phyloP scores from a whole-genome alignment of 2,888 invertebrate genomes.

The Amphipyra berbera region DNA sequence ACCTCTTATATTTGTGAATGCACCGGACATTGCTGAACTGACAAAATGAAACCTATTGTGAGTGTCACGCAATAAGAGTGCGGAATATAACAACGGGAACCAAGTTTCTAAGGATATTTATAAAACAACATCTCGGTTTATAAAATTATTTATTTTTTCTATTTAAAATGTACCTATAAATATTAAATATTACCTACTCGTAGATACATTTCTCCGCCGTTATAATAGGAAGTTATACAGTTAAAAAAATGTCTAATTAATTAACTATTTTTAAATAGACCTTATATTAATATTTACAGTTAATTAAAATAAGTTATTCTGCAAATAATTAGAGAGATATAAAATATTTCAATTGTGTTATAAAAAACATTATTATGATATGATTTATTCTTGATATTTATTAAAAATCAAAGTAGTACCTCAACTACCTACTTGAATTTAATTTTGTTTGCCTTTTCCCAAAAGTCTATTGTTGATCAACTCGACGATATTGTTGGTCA shows the following conservation, averaged over 20 bases:
- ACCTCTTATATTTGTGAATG: too few species aligned
- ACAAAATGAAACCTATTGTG: too few species aligned
- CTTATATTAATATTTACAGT: slow-evolving; percentile 56
- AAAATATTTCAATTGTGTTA: not conserved
- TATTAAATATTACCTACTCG: slow-evolving; percentile 6
- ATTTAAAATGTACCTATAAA: slow-evolving; percentile 19
- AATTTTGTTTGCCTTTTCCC: not conserved
- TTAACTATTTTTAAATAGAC: slow-evolving; percentile 26
- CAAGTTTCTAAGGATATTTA: too few species aligned
- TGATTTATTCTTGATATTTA: slow-evolving; percentile 13
- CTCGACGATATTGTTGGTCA: too few species aligned
- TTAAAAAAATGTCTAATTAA: slow-evolving; percentile 21
- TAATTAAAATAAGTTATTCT: slow-evolving; percentile 21
- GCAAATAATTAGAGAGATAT: slow-evolving; percentile 6
- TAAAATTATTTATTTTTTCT: slow-evolving; percentile 36
- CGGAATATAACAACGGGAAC: too few species aligned
- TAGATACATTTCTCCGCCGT: slow-evolving; percentile 30
- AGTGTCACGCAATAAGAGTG: too few species aligned
- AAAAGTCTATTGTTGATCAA: too few species aligned
- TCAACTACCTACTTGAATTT: not conserved
- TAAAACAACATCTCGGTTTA: slow-evolving; percentile 1
- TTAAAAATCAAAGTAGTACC: not conserved
- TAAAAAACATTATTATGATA: slow-evolving; percentile 2
- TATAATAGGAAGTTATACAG: slow-evolving; percentile 36
- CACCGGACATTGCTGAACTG: too few species aligned